Base-by-base conservation (phyloP, 2,113 vertebrate genomes). In the Parotia lawesii region DNA sequence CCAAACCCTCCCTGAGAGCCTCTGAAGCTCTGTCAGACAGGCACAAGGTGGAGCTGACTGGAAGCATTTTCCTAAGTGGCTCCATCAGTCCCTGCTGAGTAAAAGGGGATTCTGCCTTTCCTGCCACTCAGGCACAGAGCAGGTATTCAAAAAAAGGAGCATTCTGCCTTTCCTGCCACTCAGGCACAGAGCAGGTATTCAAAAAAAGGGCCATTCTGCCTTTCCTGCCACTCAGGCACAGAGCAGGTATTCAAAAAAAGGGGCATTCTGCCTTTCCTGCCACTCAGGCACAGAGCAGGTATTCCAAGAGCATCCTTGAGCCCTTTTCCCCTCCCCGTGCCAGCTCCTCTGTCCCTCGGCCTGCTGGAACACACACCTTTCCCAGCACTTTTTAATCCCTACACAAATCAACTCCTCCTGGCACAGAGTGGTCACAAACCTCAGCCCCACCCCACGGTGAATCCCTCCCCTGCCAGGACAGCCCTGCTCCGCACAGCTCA, bases 401-500 rank as follows among this genome's bases (percentile, higher is more conserved):
- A 12, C 8, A 2, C 27, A 51, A 33, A 25, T 1, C n/a, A 69
- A 2, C 4, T 12, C 28, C 38, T 53, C 11, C 8, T 10, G 40
- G 23, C 47, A 8, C 48, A 3, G 27, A 0, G 35, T 2, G 40
- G 14, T 10, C 8, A 18, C 60, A 17, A 38, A 8, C 14, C 53
- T 14, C 35, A 11, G 2, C 4, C 12, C 13, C 29, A 22, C 22
- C 9, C 1, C 7, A 3, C 35, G 16, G n/a, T 1, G 5, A 4
- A 20, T 1, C 50, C 5, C 61, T 15, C 23, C 4, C 18, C 54
- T 47, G 48, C 29, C n/a, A 38, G 27, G 74, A 24, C 45, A 17
- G 2, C 1, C 23, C 13, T 56, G 40, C 47, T 16, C 27, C 15
- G 27, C 60, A 20, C 45, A n/a, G 42, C 19, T 6, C 12, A 4